Conservation (phyloP, 2,888 invertebrate species). For the Drosophila meridionalis region DNA sequence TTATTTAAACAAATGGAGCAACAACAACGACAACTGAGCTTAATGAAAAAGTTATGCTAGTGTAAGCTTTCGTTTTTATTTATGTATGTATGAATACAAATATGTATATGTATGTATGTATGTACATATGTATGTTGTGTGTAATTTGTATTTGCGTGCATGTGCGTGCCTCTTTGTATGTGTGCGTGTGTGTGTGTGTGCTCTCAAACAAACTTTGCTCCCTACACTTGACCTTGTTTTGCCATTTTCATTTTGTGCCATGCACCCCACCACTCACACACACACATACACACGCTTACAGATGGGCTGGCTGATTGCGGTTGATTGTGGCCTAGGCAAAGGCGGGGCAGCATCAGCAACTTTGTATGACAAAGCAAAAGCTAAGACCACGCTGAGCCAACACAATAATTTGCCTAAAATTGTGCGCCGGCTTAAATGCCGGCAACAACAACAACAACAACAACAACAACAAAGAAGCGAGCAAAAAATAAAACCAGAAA, state of each 20-base stretch:
- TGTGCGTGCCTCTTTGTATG: neutral
- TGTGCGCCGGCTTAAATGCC: constrained; percentile 65
- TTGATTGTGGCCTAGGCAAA: constrained; percentile 32
- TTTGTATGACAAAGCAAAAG: constrained; percentile 62
- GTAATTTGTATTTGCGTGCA: constrained; percentile 14
- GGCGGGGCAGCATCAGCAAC: constrained; percentile 41
- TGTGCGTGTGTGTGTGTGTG: constrained; percentile 48
- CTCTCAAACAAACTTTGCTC: constrained; percentile 78
- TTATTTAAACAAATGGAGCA: constrained; percentile 63
- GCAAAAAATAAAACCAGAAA: constrained; percentile 30
- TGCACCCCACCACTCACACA: constrained; percentile 29
- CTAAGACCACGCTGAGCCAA: constrained; percentile 54
- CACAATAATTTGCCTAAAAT: constrained; percentile 65
- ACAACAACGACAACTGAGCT: constrained; percentile 26
- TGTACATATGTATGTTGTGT: neutral
- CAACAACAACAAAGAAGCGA: constrained; percentile 16
- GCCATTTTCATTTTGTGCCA: constrained; percentile 74
- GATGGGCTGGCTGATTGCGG: constrained; percentile 42
- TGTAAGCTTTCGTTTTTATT: constrained; percentile 50
- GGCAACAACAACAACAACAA: constrained; percentile 40
- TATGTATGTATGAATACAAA: neutral
- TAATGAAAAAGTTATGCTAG: constrained; percentile 65
- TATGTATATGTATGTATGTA: neutral
- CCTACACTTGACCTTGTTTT: constrained; percentile 81
- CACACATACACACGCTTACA: constrained; percentile 17